Conservation (phyloP, 53 echinoderm and acorn worm species). For the Mesocentrotus franciscanus region DNA sequence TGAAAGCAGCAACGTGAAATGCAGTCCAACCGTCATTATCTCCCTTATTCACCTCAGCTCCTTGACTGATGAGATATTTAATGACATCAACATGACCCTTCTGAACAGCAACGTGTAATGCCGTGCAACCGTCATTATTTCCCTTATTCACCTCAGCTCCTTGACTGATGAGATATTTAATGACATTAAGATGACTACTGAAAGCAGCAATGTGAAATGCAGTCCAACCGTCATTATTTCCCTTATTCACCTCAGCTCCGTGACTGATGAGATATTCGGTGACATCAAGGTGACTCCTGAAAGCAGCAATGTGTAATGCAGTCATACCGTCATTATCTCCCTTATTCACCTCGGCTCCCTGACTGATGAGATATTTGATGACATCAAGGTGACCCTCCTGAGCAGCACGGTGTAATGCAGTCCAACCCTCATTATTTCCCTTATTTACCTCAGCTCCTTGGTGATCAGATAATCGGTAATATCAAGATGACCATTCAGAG, state of each 20-base stretch:
- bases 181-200: neutral
- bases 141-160: neutral
- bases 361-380: neutral
- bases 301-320: no score
- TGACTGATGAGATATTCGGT: no score
- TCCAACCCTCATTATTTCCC: neutral
- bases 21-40: neutral
- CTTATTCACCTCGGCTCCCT: constrained; percentile 24
- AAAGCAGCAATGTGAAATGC: no score
- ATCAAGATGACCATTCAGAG: neutral
- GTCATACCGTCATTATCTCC: neutral
- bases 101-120: neutral
- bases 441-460: neutral
- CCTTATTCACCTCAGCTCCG: no score
- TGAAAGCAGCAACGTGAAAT: no score
- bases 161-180: neutral
- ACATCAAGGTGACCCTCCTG: neutral
- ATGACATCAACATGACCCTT: neutral
- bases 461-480: neutral
- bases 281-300: no score
- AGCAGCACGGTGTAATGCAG: neutral
- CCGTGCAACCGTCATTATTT: neutral
- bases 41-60: constrained; percentile 26
- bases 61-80: neutral
- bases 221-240: no score